A percentile compares a stretch with the other conserved stretches of the same genome.
These are phyloP conservation scores for Furcifer pardalis DNA, from an alignment of 2,797 vertebrate genomes.

Conservation along the genomic window DNA sequence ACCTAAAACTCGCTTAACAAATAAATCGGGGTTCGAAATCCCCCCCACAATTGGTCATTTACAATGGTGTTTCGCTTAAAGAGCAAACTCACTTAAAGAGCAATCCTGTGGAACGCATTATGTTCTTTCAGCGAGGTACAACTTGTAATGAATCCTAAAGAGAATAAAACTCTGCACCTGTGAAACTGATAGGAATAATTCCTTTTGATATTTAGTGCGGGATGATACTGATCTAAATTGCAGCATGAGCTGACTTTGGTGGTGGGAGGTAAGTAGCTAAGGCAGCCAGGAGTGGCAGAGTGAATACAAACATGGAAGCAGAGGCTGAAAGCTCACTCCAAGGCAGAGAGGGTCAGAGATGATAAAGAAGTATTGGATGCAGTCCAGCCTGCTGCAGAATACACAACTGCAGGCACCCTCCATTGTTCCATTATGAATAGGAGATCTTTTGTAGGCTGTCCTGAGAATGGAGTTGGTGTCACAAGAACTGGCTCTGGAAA, in stretches of 20 bases:
- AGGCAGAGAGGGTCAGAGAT: background rate
- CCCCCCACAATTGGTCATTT: too few species aligned
- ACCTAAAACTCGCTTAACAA: too few species aligned
- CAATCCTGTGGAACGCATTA: too few species aligned
- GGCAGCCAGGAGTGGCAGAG: background rate
- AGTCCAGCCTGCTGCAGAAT: accelerated
- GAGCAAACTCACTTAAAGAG: too few species aligned
- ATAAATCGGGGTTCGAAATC: too few species aligned
- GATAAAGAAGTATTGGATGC: background rate
- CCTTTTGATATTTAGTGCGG: background rate
- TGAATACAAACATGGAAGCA: background rate
- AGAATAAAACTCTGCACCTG: background rate
- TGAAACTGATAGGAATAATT: background rate
- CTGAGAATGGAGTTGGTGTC: background rate
- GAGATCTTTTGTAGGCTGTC: background rate
- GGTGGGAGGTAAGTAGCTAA: background rate
- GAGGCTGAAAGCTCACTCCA: background rate
- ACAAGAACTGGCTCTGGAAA: conserved; percentile 14
- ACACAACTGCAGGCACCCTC: background rate
- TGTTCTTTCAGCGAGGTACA: too few species aligned
- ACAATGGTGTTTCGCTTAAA: too few species aligned
- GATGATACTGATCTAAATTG: accelerated
- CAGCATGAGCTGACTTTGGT: background rate
- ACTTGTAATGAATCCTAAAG: background rate
- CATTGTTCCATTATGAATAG: background rate